Evolutionary conservation across 2,888 invertebrate species (phyloP).

Genomic region (Apomyelois bistriatella): DNA sequence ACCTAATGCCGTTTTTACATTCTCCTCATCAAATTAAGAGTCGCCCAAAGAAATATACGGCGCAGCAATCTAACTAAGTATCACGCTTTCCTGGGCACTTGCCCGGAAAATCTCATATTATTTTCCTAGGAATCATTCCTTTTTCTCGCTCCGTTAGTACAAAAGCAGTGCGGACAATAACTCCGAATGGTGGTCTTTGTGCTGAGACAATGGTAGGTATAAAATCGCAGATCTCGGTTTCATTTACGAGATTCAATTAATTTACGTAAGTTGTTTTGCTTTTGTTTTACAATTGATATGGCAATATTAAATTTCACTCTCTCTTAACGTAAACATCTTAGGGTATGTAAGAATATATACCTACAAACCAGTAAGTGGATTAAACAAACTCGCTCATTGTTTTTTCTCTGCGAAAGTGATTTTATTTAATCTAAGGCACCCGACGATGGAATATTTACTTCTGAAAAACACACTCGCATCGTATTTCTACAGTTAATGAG

Average conservation of each 20-base stretch:
- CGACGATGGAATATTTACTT: too few species aligned
- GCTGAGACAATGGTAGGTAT: slow-evolving; percentile 42
- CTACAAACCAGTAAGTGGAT: background rate
- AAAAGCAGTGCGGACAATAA: slow-evolving; percentile 51
- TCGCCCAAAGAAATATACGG: slow-evolving; percentile 52
- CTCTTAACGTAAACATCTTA: slow-evolving; percentile 8
- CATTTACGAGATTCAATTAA: slow-evolving; percentile 50
- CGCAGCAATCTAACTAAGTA: slow-evolving; percentile 53
- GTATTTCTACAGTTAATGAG: too few species aligned
- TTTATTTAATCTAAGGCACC: background rate
- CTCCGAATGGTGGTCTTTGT: slow-evolving; percentile 47
- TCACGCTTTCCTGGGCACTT: slow-evolving; percentile 42
- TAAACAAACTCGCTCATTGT: background rate
- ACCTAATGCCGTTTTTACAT: slow-evolving; percentile 62
- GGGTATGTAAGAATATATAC: background rate
- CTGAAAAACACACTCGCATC: too few species aligned
- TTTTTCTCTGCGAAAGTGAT: background rate
- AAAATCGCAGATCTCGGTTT: slow-evolving; percentile 35
- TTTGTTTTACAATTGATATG: slow-evolving; percentile 34
- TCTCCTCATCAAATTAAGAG: slow-evolving; percentile 64
- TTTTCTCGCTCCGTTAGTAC: slow-evolving; percentile 32
- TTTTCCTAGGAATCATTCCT: slow-evolving; percentile 48
- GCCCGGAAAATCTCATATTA: slow-evolving; percentile 52
- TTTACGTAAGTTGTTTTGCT: slow-evolving; percentile 38
- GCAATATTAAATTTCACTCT: slow-evolving; percentile 32